Evolutionary conservation across 2,888 invertebrate species (phyloP), one percentile per base, ranked within the genome.

Genomic region (Ormyrus rosae): DNA sequence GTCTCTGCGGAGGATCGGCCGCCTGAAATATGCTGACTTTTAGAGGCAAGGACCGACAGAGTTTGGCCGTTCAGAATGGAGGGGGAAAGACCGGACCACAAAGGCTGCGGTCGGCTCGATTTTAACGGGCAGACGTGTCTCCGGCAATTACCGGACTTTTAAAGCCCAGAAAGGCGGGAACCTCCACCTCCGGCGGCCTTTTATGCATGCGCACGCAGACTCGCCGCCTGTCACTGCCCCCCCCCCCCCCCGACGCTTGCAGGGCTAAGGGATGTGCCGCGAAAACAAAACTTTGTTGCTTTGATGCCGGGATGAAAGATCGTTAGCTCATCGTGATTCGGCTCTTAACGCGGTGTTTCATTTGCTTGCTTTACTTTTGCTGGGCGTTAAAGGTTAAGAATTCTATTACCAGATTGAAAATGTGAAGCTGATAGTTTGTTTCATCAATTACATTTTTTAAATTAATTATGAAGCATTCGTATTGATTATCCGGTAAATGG

Each of bases 21-120:
- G 56, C 53, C 82, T 88, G 85, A 89, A 90, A 90, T 90, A 89
- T 90, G 90, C 90, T 90, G 90, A 90, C 90, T 90, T 90, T 89
- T 89, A 88, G 87, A 87, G 86, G 86, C 85, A 83, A 83, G 83
- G 19, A 51, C 68, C 81, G 82, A 81, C 82, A 56, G 56, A 71
- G 78, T 70, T 74, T 81, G 82, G 19, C 19, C 19, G 19, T 19
- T 19, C 19, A 82, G 76, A 78, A 78, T 65, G 78, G 81, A 68
- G 73, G 72, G 77, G 67, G 80, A 69, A 78, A 79, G 68, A 77
- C 45, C 84, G 86, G 85, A 90, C 90, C 90, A 87, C 90, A 90
- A 89, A 88, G 88, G 88, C 89, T 90, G 89, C 83, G 90, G 90
- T 89, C 86, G 87, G 88, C 88, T 89, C 88, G 86, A 90, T 90